Conservation (phyloP, 92 coral and sea anemone species). For the Phenganax marumi region DNA sequence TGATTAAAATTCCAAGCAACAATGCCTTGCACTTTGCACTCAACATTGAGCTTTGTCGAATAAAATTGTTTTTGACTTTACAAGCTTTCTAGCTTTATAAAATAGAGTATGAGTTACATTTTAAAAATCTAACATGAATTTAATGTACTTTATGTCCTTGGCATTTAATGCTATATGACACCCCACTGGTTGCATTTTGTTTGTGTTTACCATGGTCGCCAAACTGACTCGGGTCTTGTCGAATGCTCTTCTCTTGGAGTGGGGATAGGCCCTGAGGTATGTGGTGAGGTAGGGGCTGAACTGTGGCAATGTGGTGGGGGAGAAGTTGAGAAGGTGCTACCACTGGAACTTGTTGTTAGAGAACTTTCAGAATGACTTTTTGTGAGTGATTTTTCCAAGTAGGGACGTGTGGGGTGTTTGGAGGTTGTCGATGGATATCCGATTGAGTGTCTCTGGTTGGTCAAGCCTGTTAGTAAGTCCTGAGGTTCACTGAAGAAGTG, state of each 20-base stretch:
- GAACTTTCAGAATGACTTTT: not conserved
- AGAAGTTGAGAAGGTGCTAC: not conserved
- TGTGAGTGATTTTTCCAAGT: slow-evolving; percentile 20
- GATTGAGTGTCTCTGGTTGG: not conserved
- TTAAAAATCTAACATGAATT: not conserved
- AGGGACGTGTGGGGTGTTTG: not conserved
- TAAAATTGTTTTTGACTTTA: no score
- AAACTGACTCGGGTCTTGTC: slow-evolving; percentile 35
- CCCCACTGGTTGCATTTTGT: no score
- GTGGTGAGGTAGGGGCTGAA: slow-evolving; percentile 16
- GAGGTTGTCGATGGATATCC: slow-evolving; percentile 2
- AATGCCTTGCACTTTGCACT: no score
- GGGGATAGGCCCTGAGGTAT: not conserved
- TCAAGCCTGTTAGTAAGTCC: not conserved
- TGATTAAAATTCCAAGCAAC: no score
- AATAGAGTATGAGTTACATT: not conserved
- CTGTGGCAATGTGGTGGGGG: not conserved
- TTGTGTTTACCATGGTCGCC: slow-evolving; percentile 35
- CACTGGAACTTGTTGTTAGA: not conserved
- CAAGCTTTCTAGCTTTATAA: not conserved
- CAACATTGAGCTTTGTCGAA: no score
- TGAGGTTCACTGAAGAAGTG: slow-evolving; percentile 12
- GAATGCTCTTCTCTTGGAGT: not conserved
- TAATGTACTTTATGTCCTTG: not conserved
- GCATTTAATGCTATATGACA: not conserved